Base-by-base conservation (phyloP, 1,140 invertebrate species). In the Harlomillsia oculata region DNA sequence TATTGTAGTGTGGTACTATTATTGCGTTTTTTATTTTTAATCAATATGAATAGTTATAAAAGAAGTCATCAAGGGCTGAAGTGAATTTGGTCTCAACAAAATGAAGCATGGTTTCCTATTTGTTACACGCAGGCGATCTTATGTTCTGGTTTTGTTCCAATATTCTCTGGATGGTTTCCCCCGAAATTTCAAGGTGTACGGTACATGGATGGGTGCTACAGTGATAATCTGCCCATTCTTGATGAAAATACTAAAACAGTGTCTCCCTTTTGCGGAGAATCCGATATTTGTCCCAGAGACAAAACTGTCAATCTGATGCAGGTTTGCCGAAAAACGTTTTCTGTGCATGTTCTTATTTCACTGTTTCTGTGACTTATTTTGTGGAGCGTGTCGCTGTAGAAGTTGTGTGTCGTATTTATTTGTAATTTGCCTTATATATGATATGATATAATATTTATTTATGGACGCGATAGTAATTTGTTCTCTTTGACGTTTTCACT, bases 181-280 rank as follows among this genome's bases (percentile, higher is more conserved):
- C 80, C 80, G 21, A 71, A 66, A 26, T 81, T 77, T 61, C 67
- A 72, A 61, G 80, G 80, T 50, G 73, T 74, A 41, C 67, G 73
- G 13, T 83, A 82, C 68, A 75, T 81, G 53, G 82, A 83, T 70
- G 82, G 82, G 21, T 79, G 79, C 6, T 72, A 82, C 41, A 77
- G 74, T 49, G 73, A 82, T 62, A 84, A 84, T 68, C 70, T 81
- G 34, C 79, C 80, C 14, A 70, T 76, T 29, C 64, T 80, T 2
- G 76, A 84, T 69, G 71, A 75, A 37, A 68, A 78, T 45, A 84
- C 82, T 9, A 72, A 83, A 26, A 81, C 79, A 1, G 78, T 84
- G 13, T 77, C 76, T 40, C 82, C 82, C 8, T 84, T 84, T 69
- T 73, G 77, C 60, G 82, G 82, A 13, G 80, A 65, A 39, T 60